phyloP scores from a whole-genome alignment of 37 sponge, comb jelly and placozoan species.

The Axinella damicornis region DNA sequence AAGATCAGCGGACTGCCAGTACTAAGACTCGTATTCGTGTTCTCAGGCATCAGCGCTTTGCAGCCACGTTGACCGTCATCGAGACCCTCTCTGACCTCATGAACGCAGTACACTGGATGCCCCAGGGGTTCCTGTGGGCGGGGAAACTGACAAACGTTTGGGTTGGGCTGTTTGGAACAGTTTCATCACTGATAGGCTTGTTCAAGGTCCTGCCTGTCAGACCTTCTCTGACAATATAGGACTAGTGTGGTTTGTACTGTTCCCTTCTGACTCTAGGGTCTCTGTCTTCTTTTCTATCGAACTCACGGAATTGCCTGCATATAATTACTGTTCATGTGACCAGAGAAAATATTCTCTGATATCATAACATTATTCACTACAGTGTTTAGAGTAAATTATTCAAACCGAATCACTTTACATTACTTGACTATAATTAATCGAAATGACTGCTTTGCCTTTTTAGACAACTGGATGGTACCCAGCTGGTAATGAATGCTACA shows the following conservation, averaged over 20 bases:
- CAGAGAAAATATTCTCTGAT: too few species aligned
- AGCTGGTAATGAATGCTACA: too few species aligned
- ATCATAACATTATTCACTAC: too few species aligned
- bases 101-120: constrained; percentile 48
- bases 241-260: not conserved
- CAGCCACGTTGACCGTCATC: not conserved
- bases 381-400: too few species aligned
- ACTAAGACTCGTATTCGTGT: not conserved
- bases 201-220: constrained; percentile 7
- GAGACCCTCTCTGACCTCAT: constrained; percentile 44
- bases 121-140: constrained; percentile 42
- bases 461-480: too few species aligned
- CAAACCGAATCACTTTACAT: too few species aligned
- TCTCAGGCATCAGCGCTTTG: not conserved
- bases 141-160: constrained; percentile 12
- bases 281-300: not conserved
- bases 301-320: not conserved
- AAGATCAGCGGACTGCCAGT: not conserved
- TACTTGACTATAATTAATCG: too few species aligned
- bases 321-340: too few species aligned
- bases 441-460: too few species aligned
- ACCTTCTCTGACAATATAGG: not conserved
- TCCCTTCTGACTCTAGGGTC: not conserved
- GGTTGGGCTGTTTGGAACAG: constrained; percentile 52
- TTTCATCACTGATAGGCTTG: constrained; percentile 65